Percentiles rank a stretch among this genome's conserved stretches.
Evolutionary conservation across 2,113 vertebrate species (phyloP).

Genomic region (Eonycteris spelaea): DNA sequence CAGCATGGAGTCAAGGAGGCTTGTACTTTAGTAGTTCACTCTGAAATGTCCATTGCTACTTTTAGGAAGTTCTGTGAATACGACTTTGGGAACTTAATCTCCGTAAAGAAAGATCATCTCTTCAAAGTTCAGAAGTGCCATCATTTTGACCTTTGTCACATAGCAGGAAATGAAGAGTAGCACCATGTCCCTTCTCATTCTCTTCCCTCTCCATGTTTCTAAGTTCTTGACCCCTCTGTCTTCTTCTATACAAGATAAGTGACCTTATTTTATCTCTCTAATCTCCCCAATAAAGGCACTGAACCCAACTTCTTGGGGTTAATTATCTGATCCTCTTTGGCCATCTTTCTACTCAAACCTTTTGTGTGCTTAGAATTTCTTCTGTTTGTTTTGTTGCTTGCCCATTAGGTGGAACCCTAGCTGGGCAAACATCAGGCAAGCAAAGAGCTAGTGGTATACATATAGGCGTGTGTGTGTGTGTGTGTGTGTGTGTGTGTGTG

Average conservation of each 20-base stretch:
- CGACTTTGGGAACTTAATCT: conserved; percentile 21
- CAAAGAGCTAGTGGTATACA: neutral
- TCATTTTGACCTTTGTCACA: conserved; percentile 66
- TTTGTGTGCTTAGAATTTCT: conserved; percentile 61
- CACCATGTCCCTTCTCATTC: neutral
- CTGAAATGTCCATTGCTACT: conserved; percentile 15
- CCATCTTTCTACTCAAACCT: conserved; percentile 55
- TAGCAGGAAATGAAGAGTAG: conserved; percentile 63
- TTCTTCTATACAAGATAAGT: conserved; percentile 72
- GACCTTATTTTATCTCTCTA: conserved; percentile 76
- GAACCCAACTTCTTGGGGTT: conserved; percentile 72
- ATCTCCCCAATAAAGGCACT: conserved; percentile 71
- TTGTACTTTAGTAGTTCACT: conserved; percentile 31
- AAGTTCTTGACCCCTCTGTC: conserved; percentile 70
- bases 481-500: neutral
- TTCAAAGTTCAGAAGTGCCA: conserved; percentile 64
- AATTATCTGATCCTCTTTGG: conserved; percentile 71
- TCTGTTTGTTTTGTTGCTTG: conserved; percentile 15
- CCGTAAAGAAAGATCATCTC: conserved; percentile 51
- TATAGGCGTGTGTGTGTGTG: too few relatives aligned
- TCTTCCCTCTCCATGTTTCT: conserved; percentile 56
- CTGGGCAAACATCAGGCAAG: conserved; percentile 13
- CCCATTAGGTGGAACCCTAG: conserved; percentile 31
- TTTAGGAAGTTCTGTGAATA: conserved; percentile 49
- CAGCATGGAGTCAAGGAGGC: neutral